Percentiles rank a stretch among this genome's conserved stretches.
Evolutionary conservation across 2,113 vertebrate species (phyloP).

Genomic region (Amphilophus citrinellus): DNA sequence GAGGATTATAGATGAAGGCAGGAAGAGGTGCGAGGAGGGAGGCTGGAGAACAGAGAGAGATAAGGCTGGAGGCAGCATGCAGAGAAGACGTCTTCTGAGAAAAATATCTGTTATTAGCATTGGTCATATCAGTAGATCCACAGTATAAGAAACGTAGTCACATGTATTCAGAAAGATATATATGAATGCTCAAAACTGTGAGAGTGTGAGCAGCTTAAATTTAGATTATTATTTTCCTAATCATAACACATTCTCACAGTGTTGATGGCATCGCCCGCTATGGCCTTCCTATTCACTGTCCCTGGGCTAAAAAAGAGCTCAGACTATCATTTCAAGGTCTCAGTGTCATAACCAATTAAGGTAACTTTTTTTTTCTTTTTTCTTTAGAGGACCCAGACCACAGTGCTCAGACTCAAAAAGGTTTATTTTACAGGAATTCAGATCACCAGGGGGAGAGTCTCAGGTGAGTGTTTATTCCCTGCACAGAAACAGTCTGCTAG

Average conservation of each 20-base stretch:
- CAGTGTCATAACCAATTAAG: neutral
- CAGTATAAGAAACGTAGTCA: neutral
- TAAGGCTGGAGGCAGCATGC: neutral
- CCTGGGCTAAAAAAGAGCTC: neutral
- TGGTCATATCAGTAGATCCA: neutral
- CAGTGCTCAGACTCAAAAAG: neutral
- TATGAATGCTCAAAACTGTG: neutral
- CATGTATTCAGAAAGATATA: neutral
- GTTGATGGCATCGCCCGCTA: neutral
- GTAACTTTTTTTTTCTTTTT: neutral
- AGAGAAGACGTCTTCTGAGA: neutral
- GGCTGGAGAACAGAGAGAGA: neutral
- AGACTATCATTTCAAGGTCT: neutral
- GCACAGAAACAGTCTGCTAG: neutral
- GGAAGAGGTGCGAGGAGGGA: neutral
- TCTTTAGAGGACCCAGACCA: neutral
- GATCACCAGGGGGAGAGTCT: neutral
- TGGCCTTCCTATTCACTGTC: neutral
- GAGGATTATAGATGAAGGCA: constrained; percentile 45
- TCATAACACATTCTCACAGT: neutral
- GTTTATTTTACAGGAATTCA: neutral
- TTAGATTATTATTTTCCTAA: neutral
- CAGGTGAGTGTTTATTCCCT: neutral
- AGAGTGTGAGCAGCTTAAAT: neutral
- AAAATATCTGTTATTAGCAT: neutral